Percentiles rank a stretch among this genome's conserved stretches.
Conservation (phyloP, 2,113 vertebrate species). For the Verasper variegatus region DNA sequence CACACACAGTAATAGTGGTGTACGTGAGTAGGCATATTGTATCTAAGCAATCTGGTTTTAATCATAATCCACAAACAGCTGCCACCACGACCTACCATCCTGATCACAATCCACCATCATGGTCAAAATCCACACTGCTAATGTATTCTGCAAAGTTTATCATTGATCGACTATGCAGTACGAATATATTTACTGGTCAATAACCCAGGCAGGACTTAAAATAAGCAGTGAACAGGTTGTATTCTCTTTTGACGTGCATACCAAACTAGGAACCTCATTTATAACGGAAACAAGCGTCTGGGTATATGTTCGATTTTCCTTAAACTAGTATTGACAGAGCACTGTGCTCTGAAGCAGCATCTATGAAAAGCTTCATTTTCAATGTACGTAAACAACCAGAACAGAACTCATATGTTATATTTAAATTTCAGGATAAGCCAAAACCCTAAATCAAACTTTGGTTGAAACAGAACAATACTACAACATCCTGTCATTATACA, state of each 20-base stretch:
- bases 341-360: constrained; percentile 15
- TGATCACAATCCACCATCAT: no score
- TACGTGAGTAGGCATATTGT: no score
- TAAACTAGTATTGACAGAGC: constrained; percentile 46
- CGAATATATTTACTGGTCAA: neutral
- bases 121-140: no score
- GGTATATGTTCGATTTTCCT: constrained; percentile 30
- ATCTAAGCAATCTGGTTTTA: no score
- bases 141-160: neutral
- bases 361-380: constrained; percentile 28
- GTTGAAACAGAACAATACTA: constrained; percentile 10
- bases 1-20: no score
- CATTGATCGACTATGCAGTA: neutral
- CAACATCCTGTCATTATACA: neutral
- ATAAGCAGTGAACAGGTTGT: constrained; percentile 4
- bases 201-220: neutral
- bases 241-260: constrained; percentile 15
- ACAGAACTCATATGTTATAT: neutral
- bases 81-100: no score
- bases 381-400: constrained; percentile 10
- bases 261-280: constrained; percentile 36
- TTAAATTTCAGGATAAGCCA: neutral
- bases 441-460: neutral
- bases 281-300: constrained; percentile 39
- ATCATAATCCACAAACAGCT: no score